These are phyloP conservation scores for Antrozous pallidus DNA, from an alignment of 2,797 vertebrate species.

Conservation along the genomic window DNA sequence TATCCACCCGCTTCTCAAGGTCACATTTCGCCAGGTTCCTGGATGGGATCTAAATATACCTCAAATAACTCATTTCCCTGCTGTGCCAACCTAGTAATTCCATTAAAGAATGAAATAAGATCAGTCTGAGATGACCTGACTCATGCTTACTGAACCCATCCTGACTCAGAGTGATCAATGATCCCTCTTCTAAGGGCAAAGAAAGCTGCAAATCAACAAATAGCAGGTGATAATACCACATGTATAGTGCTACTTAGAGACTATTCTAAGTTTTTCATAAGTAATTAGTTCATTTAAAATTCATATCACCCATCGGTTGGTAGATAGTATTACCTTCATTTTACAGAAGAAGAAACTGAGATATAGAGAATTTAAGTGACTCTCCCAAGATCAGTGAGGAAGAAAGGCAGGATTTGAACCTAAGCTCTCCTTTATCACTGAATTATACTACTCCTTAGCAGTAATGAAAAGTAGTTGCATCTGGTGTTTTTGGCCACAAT, in stretches of 20 bases:
- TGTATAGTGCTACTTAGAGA: neutral
- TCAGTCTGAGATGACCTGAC: neutral
- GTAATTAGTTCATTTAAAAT: neutral
- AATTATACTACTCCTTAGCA: neutral
- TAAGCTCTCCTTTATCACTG: neutral
- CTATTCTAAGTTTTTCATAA: neutral
- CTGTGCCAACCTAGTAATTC: neutral
- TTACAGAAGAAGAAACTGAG: constrained; percentile 8
- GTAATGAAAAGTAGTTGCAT: neutral
- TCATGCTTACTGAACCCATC: neutral
- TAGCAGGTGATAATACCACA: neutral
- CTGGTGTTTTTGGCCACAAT: neutral
- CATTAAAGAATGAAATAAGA: neutral
- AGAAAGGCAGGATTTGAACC: neutral
- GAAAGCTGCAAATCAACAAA: neutral
- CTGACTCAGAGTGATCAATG: neutral
- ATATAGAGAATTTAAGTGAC: neutral
- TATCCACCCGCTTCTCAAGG: neutral
- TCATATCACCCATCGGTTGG: neutral
- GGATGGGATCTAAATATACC: neutral
- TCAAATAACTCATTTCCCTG: neutral
- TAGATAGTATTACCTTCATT: neutral
- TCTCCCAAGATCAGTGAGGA: neutral
- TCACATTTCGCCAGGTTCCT: neutral
- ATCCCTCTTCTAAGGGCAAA: neutral